Percentiles rank a stretch among this genome's conserved stretches.
Conservation (phyloP, 2,888 invertebrate genomes). For the Steinernema hermaphroditum region DNA sequence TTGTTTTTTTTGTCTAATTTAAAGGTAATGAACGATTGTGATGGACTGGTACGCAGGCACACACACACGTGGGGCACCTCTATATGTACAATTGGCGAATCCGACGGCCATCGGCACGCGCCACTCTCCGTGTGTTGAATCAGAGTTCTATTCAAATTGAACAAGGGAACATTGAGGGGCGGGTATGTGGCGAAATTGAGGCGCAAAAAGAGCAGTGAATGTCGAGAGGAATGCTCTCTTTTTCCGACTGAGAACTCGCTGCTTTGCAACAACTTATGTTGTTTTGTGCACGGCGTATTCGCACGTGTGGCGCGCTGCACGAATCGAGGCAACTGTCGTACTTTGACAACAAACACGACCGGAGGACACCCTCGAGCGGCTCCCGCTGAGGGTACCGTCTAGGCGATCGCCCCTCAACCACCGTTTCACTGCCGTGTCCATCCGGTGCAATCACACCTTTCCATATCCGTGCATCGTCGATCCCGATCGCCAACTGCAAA, state of each 20-base stretch:
- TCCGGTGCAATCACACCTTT: too few species aligned
- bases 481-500: constrained; percentile 15
- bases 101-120: neutral
- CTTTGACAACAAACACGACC: constrained; percentile 8
- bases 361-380: too few species aligned
- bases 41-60: neutral
- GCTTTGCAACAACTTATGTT: constrained; percentile 11
- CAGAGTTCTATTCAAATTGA: constrained; percentile 6
- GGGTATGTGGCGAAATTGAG: neutral
- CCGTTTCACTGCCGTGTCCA: too few species aligned
- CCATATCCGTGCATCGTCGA: too few species aligned
- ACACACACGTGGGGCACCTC: neutral
- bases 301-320: constrained; percentile 8
- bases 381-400: too few species aligned
- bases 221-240: constrained; percentile 19
- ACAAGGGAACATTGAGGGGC: neutral
- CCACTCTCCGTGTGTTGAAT: neutral
- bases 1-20: constrained; percentile 13
- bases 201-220: neutral
- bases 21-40: neutral
- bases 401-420: too few species aligned
- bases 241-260: neutral
- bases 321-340: neutral
- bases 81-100: neutral
- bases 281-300: neutral